Base-by-base conservation (phyloP, 2,113 vertebrate species). In the Oncorhynchus clarkii region DNA sequence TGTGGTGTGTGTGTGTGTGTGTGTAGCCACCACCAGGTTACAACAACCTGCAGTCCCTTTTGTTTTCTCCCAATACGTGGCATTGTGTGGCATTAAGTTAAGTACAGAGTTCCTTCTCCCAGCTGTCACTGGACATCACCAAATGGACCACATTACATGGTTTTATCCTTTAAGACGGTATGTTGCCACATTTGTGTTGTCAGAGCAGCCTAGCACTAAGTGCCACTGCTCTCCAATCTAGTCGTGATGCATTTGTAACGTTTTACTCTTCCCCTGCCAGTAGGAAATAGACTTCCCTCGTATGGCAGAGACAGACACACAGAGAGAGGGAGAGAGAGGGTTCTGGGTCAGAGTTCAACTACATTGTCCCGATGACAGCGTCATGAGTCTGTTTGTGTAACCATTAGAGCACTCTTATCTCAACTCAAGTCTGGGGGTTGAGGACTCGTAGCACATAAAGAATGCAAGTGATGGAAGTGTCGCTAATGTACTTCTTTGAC, bases 61-160 rank as follows among this genome's bases (percentile, higher is more conserved):
- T 64, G 31, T 66, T 26, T 31, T 71, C 64, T 20, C 39, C 39
- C 39, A 45, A 11, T 57, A 65, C 51, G 29, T 12, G 26, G 6
- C 27, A 66, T 69, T 78, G 54, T 16, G 45, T 66, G 54, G 39
- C 78, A 76, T 73, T 81, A 76, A 67, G 65, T 75, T 75, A 75
- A 54, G 66, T 70, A 59, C 27, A 8, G 11, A 18, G 68, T 60
- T 79, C 16, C 9, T 27, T 71, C 29, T 49, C 45, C 16, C 66
- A 34, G n/a, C 24, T 34, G 64, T 64, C 16, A 20, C 22, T 54
- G 59, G 48, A 39, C 39, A 64, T 71, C 74, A 34, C 51, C 67
- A 76, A 70, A 64, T 71, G 67, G 49, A 27, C 20, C 2, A 5
- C 65, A 67, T 75, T 65, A 67, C 73, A 70, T 67, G 70, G 64